These are phyloP conservation scores for Henicopernis longicauda DNA, from an alignment of 2,113 vertebrate genomes.

Conservation along the genomic window DNA sequence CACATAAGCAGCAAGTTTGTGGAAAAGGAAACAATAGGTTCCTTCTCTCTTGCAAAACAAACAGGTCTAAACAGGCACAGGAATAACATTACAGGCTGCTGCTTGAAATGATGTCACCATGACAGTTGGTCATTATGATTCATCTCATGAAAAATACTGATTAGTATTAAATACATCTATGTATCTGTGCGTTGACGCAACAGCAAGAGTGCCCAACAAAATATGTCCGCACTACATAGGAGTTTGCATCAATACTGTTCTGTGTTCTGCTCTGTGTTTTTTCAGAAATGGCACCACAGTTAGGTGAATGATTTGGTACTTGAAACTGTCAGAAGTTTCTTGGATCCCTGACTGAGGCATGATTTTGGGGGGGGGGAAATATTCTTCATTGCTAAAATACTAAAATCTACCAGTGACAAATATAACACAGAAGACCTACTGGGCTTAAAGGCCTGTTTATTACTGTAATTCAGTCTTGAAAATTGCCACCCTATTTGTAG, in stretches of 20 bases:
- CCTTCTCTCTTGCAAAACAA: neutral
- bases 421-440: neutral
- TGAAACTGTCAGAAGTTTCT: neutral
- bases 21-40: neutral
- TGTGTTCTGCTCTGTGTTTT: neutral
- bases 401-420: constrained; percentile 14
- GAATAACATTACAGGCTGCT: neutral
- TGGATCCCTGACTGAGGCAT: neutral
- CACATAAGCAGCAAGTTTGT: neutral
- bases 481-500: neutral
- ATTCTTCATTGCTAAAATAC: neutral
- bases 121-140: neutral
- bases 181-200: neutral
- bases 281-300: neutral
- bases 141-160: neutral
- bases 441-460: neutral
- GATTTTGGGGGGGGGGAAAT: neutral
- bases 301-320: neutral
- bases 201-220: neutral
- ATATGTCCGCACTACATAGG: fast-evolving
- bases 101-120: neutral
- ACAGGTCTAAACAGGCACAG: neutral
- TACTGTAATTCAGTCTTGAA: neutral
- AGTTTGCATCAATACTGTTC: neutral
- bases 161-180: neutral